phyloP scores from a whole-genome alignment of 2,888 invertebrate genomes.

The Aethes cnicana region DNA sequence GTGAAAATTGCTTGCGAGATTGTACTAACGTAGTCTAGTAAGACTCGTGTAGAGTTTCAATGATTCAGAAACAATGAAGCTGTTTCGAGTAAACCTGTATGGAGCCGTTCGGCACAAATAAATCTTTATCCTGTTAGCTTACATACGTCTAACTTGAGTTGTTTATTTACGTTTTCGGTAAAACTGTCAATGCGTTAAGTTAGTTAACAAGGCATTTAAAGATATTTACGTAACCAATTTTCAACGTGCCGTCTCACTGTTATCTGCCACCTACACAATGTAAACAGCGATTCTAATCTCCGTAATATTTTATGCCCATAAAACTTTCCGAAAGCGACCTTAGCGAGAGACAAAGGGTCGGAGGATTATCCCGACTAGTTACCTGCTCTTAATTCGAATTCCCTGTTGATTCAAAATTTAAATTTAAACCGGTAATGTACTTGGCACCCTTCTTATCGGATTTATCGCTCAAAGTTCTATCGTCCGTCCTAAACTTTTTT shows the following conservation, averaged over 20 bases:
- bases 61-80: slow-evolving; percentile 23
- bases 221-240: slow-evolving; percentile 15
- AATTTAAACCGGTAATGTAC: slow-evolving; percentile 44
- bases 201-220: not conserved
- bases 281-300: slow-evolving; percentile 39
- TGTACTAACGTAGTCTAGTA: not conserved
- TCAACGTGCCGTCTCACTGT: slow-evolving; percentile 14
- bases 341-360: slow-evolving; percentile 48
- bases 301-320: slow-evolving; percentile 51
- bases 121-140: slow-evolving; percentile 8
- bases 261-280: slow-evolving; percentile 31
- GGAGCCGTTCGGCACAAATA: slow-evolving; percentile 11
- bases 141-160: not conserved
- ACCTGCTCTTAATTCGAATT: slow-evolving; percentile 57
- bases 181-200: slow-evolving; percentile 8
- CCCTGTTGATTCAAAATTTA: slow-evolving; percentile 56
- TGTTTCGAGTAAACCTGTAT: slow-evolving; percentile 10
- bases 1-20: not conserved
- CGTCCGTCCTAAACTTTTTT: no score
- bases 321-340: slow-evolving; percentile 53
- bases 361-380: slow-evolving; percentile 51
- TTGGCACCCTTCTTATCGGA: slow-evolving; percentile 40
- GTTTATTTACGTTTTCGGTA: not conserved
- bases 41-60: no score
- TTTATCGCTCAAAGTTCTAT: slow-evolving; percentile 39